phyloP scores from a whole-genome alignment of 2,888 invertebrate genomes.

The Coecobrya sp. region DNA sequence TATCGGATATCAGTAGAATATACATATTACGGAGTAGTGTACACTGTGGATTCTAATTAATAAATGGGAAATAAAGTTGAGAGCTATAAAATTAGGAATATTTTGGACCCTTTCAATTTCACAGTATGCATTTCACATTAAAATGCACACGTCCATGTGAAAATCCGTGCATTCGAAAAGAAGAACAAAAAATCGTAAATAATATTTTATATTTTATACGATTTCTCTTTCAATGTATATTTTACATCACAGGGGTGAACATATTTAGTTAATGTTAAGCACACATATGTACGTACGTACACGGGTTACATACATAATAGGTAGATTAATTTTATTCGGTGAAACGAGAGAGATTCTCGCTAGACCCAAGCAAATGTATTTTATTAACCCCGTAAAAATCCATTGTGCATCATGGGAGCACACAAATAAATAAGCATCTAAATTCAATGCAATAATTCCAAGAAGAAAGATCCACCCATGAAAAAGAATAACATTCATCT shows the following conservation, averaged over 20 bases:
- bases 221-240: no score
- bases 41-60: no score
- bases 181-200: neutral
- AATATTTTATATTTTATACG: no score
- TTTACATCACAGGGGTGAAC: no score
- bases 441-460: conserved; percentile 31
- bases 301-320: neutral
- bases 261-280: neutral
- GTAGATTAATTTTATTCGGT: neutral
- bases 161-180: neutral
- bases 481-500: conserved; percentile 33
- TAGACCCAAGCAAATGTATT: conserved; percentile 12
- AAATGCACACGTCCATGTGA: no score
- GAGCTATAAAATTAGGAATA: no score
- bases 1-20: no score
- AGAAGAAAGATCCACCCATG: conserved; percentile 47
- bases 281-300: no score
- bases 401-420: neutral
- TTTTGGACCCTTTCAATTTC: no score
- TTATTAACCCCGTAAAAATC: conserved; percentile 44
- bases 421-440: neutral
- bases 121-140: no score
- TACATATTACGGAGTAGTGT: no score
- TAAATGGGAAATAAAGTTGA: no score
- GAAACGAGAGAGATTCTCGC: conserved; percentile 8